Evolutionary conservation across 2,797 vertebrate genomes (phyloP), one percentile per base, ranked within the genome.

Genomic region (Clarias pachynema): DNA sequence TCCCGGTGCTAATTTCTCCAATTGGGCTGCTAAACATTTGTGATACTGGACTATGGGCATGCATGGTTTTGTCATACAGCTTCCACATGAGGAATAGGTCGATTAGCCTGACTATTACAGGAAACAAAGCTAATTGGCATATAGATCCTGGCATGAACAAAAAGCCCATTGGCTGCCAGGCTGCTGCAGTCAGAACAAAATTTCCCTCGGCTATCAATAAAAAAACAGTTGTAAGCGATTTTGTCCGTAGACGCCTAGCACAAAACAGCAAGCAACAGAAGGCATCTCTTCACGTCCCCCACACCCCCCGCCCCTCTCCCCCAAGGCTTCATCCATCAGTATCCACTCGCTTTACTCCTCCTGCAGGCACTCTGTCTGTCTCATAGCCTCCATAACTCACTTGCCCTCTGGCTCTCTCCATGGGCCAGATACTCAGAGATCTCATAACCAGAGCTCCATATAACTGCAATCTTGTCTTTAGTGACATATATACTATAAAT

Each of bases 41-140:
- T 20, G 53, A 87, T 59, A 81, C 81, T 87, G 70, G 83, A 85
- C 77, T 59, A 62, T 65, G 79, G 63, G 83, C 81, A 74, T 79
- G 84, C 79, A 44, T 69, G 60, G 57, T 74, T 86, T 78, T 88
- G 86, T 87, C 93, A 92, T 93, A 94, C 93, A 77, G 89, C 93
- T 93, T 94, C 92, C 91, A 89, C 92, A 93, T 95, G 93, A 91
- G 93, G 93, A 96, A 94, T 93, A 94, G 91, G 93, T 81, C 92
- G 93, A 95, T 94, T 95, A 94, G 92, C 92, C 90, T 92, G 91
- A 83, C 85, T 62, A 79, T 69, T 87, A 90, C 91, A 93, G 95
- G 94, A 93, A 90, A 92, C 91, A 91, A 93, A 93, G 93, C 93
- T 95, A 95, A 96, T 96, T 93, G 93, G 92, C 91, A 90, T 94